Percentiles rank a stretch among this genome's conserved stretches.
These are phyloP conservation scores for Ypsolopha scabrella DNA, from an alignment of 2,888 invertebrate species.

Conservation along the genomic window DNA sequence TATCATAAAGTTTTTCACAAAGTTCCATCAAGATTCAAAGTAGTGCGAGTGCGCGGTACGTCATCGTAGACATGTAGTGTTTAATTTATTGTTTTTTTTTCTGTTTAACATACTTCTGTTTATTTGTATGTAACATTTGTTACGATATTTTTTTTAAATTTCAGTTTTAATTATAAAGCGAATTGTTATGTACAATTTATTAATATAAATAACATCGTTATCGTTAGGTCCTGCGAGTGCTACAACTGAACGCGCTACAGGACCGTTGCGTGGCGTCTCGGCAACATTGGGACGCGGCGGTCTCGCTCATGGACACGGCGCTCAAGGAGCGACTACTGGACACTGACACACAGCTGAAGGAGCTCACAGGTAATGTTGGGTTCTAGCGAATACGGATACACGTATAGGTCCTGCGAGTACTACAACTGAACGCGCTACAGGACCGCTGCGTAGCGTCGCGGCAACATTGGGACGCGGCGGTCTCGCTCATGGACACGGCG, in stretches of 20 bases:
- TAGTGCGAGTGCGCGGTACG: too few relatives aligned
- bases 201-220: too few relatives aligned
- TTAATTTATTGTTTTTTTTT: too few relatives aligned
- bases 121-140: too few relatives aligned
- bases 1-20: too few relatives aligned
- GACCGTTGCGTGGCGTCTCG: conserved; percentile 52
- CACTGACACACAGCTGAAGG: conserved; percentile 76
- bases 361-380: conserved; percentile 63
- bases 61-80: too few relatives aligned
- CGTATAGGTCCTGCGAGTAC: conserved; percentile 46
- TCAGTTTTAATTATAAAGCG: too few relatives aligned
- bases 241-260: conserved; percentile 94
- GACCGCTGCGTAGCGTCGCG: conserved; percentile 52
- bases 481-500: conserved; percentile 88
- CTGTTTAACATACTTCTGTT: too few relatives aligned
- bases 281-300: conserved; percentile 88
- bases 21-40: too few relatives aligned
- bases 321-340: conserved; percentile 79
- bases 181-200: too few relatives aligned
- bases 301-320: conserved; percentile 88
- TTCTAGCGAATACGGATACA: too few relatives aligned
- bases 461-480: conserved; percentile 88
- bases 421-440: conserved; percentile 94
- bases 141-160: too few relatives aligned
- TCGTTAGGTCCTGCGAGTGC: conserved; percentile 83